Evolutionary conservation across 2,888 invertebrate genomes (phyloP).

Genomic region (Diaperis boleti): DNA sequence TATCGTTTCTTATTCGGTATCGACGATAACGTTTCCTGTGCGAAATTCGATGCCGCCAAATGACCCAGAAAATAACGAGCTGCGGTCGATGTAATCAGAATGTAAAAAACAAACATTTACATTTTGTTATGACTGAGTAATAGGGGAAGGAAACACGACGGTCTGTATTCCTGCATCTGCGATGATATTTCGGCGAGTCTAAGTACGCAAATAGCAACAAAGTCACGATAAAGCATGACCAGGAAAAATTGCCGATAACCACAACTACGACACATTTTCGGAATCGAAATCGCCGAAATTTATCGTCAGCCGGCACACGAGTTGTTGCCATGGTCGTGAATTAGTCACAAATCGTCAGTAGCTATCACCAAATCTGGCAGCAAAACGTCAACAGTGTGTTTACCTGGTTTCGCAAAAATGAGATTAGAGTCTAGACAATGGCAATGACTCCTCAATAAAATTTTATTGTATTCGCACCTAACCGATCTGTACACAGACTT

Average conservation of each 20-base stretch:
- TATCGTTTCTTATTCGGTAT: constrained; percentile 39
- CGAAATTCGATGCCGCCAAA: constrained; percentile 31
- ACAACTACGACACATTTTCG: too few relatives aligned
- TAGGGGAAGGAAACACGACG: background rate
- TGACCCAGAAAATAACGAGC: constrained; percentile 31
- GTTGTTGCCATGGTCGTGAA: too few relatives aligned
- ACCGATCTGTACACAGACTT: background rate
- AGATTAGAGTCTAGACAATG: constrained; percentile 33
- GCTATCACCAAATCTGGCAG: too few relatives aligned
- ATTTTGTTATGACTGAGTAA: constrained; percentile 10
- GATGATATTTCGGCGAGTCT: background rate
- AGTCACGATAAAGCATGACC: too few relatives aligned
- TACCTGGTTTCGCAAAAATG: constrained; percentile 26
- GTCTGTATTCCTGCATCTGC: background rate
- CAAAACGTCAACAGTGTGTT: constrained; percentile 11
- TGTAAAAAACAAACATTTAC: too few relatives aligned
- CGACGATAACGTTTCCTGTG: constrained; percentile 34
- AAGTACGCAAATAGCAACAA: too few relatives aligned
- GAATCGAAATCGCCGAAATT: too few relatives aligned
- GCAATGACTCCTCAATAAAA: constrained; percentile 23
- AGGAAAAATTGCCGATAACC: too few relatives aligned
- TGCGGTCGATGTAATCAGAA: too few relatives aligned
- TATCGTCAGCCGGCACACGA: too few relatives aligned
- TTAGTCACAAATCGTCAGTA: too few relatives aligned
- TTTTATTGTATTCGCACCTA: constrained; percentile 15